Conservation (phyloP, 2,888 invertebrate genomes). For the Kuschelorhynchus macadamiae region DNA sequence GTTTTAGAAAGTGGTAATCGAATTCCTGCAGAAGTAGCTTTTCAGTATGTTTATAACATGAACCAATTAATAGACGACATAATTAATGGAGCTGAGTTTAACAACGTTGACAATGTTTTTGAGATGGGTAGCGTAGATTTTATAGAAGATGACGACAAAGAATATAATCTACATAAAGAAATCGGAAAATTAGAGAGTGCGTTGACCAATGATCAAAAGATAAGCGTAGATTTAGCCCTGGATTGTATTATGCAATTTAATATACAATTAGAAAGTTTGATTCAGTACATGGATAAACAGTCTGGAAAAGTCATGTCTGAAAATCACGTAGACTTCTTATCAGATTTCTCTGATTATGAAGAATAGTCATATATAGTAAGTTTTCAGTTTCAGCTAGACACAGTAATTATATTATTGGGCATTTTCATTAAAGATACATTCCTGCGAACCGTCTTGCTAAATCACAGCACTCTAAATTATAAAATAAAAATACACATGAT, state of each 20-base stretch:
- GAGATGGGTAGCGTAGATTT: not conserved
- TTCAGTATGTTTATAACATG: not conserved
- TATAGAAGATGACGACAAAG: not conserved
- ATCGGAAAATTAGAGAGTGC: not conserved
- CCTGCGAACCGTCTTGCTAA: too few relatives aligned
- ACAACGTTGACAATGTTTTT: slow-evolving; percentile 1
- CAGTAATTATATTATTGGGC: too few relatives aligned
- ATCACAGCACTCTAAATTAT: too few relatives aligned
- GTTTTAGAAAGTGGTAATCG: not conserved
- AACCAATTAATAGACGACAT: slow-evolving; percentile 1
- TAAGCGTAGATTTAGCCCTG: not conserved
- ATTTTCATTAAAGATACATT: too few relatives aligned
- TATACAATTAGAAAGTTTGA: slow-evolving; percentile 8
- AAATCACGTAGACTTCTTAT: too few relatives aligned
- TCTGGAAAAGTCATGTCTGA: too few relatives aligned
- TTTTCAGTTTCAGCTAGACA: too few relatives aligned
- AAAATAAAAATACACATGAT: too few relatives aligned
- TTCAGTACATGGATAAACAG: too few relatives aligned
- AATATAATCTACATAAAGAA: slow-evolving; percentile 1
- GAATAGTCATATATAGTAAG: too few relatives aligned
- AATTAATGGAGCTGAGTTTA: not conserved
- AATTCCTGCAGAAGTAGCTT: not conserved
- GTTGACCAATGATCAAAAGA: not conserved
- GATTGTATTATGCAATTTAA: slow-evolving; percentile 14
- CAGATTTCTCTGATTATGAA: too few relatives aligned